Percentiles rank a stretch among this genome's conserved stretches.
These are phyloP conservation scores for Etia nguti DNA, from an alignment of 2,113 vertebrate genomes.

Conservation along the genomic window DNA sequence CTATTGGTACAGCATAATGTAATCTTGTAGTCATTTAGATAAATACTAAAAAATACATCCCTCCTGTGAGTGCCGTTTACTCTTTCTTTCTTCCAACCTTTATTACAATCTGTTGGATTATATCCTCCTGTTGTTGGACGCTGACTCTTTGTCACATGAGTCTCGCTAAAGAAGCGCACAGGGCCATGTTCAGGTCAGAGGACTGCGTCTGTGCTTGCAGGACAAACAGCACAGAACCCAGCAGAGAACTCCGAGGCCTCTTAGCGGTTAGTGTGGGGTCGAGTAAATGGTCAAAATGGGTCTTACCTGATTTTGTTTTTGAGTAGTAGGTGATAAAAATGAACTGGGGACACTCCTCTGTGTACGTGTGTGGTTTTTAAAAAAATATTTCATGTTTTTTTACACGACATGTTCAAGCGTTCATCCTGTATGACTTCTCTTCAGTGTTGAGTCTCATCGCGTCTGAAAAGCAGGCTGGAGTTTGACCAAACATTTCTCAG, in stretches of 20 bases:
- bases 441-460: background rate
- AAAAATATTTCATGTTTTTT: background rate
- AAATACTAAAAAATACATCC: background rate
- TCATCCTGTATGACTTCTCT: background rate
- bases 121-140: background rate
- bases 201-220: background rate
- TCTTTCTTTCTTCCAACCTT: background rate
- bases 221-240: background rate
- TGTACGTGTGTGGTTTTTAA: background rate
- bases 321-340: background rate
- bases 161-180: background rate
- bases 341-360: background rate
- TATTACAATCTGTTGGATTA: background rate
- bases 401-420: background rate
- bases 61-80: background rate
- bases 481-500: background rate
- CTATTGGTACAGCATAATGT: background rate
- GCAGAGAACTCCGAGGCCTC: background rate
- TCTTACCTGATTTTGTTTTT: background rate
- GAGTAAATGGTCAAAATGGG: background rate
- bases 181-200: background rate
- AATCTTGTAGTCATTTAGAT: background rate
- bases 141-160: slow-evolving; percentile 2
- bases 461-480: background rate
- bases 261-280: background rate